A percentile compares a stretch with the other conserved stretches of the same genome.
These are phyloP conservation scores for Sinocyclocheilus rhinocerous DNA, from an alignment of 2,113 vertebrate species.

Conservation along the genomic window DNA sequence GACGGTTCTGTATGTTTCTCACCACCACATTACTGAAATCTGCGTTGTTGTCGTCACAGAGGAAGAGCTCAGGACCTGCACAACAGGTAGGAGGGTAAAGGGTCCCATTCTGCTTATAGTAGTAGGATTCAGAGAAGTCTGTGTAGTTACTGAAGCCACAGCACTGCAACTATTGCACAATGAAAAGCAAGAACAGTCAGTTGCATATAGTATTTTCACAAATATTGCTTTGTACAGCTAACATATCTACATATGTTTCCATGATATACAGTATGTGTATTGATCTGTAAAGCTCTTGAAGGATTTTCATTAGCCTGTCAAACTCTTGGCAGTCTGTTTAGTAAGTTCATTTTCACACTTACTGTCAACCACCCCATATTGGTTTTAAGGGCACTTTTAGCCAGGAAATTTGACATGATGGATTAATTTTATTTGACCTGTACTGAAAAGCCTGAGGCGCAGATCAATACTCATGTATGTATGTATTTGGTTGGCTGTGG, in stretches of 20 bases:
- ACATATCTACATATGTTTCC: neutral
- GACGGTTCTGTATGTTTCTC: neutral
- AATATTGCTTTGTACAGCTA: neutral
- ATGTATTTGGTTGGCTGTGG: constrained; percentile 18
- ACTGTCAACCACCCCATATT: neutral
- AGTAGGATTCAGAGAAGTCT: constrained; percentile 80
- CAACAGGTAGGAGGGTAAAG: constrained; percentile 81
- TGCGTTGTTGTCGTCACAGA: constrained; percentile 49
- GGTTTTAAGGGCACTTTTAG: neutral
- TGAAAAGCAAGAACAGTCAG: neutral
- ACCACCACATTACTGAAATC: constrained; percentile 52
- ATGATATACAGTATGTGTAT: neutral
- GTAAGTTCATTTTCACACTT: constrained; percentile 30
- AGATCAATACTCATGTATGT: constrained; percentile 21
- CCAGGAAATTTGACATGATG: constrained; percentile 37
- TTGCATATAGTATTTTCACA: constrained; percentile 26
- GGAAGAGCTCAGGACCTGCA: fast-evolving
- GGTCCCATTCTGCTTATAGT: fast-evolving
- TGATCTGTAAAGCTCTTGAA: constrained; percentile 8
- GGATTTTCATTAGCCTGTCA: constrained; percentile 23
- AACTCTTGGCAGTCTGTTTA: constrained; percentile 37
- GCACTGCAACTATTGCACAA: constrained; percentile 78
- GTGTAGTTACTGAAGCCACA: constrained; percentile 89
- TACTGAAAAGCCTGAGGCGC: constrained; percentile 4
- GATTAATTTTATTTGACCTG: constrained; percentile 13